Evolutionary conservation across 2,113 vertebrate species (phyloP).

Genomic region (Cinclus cinclus): DNA sequence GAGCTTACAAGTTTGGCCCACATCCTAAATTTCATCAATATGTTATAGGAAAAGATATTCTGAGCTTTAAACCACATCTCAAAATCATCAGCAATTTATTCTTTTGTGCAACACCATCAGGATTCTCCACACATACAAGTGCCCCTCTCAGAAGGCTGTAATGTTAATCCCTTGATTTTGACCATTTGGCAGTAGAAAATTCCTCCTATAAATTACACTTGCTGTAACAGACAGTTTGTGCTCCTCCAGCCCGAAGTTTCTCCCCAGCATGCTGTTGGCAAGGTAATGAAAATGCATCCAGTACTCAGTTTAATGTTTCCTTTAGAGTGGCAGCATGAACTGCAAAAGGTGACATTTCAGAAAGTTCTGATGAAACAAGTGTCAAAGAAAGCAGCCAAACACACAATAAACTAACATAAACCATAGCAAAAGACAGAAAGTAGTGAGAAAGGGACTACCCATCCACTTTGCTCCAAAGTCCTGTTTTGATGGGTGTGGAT

Average conservation of each 20-base stretch:
- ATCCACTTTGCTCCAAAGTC: background rate
- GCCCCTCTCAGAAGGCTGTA: background rate
- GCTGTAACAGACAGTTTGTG: background rate
- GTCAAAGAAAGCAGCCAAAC: background rate
- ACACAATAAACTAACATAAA: background rate
- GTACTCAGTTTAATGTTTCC: background rate
- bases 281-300: background rate
- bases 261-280: background rate
- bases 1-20: background rate
- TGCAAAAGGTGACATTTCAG: background rate
- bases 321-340: background rate
- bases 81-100: background rate
- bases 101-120: accelerated
- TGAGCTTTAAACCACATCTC: background rate
- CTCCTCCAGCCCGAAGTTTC: background rate
- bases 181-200: background rate
- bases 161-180: background rate
- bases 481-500: background rate
- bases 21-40: background rate
- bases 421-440: background rate
- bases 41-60: background rate
- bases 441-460: background rate
- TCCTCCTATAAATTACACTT: background rate
- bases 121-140: background rate
- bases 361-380: background rate